Conservation (phyloP, 2,888 invertebrate genomes). For the Gortyna flavago region DNA sequence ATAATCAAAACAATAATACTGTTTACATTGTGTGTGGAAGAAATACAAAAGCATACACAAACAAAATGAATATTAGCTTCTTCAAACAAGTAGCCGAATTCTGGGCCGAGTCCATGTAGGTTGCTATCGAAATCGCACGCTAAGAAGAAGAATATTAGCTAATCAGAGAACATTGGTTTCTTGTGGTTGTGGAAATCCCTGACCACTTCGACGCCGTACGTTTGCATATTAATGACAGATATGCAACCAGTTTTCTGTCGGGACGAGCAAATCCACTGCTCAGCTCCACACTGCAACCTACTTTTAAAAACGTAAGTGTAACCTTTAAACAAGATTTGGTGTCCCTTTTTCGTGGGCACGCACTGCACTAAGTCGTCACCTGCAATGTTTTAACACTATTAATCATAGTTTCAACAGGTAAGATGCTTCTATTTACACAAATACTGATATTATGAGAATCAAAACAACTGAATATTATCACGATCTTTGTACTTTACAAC, state of each 20-base stretch:
- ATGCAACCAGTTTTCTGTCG: slow-evolving; percentile 88
- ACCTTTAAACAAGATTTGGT: slow-evolving; percentile 86
- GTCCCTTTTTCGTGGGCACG: slow-evolving; percentile 86
- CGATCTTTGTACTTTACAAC: slow-evolving; percentile 34
- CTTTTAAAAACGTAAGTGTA: slow-evolving; percentile 87
- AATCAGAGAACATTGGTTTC: slow-evolving; percentile 84
- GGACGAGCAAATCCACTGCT: slow-evolving; percentile 87
- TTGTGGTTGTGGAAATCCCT: slow-evolving; percentile 87
- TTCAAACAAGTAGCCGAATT: too few relatives aligned
- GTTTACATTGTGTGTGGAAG: slow-evolving; percentile 16
- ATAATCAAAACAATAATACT: slow-evolving; percentile 6
- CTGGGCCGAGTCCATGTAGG: too few relatives aligned
- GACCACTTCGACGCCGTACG: slow-evolving; percentile 84
- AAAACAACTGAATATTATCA: slow-evolving; percentile 63
- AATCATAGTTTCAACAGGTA: slow-evolving; percentile 42
- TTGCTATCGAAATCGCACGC: too few relatives aligned
- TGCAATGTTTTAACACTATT: slow-evolving; percentile 73
- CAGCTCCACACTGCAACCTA: slow-evolving; percentile 86
- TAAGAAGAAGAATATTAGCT: slow-evolving; percentile 14
- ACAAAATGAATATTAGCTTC: too few relatives aligned
- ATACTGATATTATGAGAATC: slow-evolving; percentile 46
- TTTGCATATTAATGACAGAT: slow-evolving; percentile 86
- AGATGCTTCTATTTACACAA: slow-evolving; percentile 57
- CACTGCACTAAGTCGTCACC: slow-evolving; percentile 86
- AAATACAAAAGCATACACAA: slow-evolving; percentile 9